Evolutionary conservation across 2,888 invertebrate genomes (phyloP).

Genomic region (Ornithoptera priamus): DNA sequence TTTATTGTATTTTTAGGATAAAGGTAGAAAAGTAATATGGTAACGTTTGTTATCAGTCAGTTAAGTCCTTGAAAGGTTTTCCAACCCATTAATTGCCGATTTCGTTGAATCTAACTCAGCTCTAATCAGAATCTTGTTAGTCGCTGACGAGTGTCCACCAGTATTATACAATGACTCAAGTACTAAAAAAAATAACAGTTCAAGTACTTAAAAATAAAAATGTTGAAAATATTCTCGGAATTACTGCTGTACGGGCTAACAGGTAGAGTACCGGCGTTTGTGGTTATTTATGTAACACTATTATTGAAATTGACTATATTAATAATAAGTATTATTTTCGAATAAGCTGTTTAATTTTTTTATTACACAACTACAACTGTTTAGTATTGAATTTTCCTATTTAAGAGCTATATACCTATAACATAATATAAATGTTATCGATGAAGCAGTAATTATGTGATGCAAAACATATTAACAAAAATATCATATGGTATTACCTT

Average conservation of each 20-base stretch:
- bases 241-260: conserved; percentile 51
- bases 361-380: background rate
- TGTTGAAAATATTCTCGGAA: conserved; percentile 50
- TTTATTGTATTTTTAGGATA: background rate
- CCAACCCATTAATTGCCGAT: background rate
- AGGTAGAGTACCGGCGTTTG: conserved; percentile 61
- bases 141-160: conserved; percentile 36
- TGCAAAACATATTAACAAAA: background rate
- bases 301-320: background rate
- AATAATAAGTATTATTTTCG: background rate
- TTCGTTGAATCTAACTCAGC: background rate
- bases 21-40: background rate
- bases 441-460: background rate
- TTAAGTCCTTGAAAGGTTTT: background rate
- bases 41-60: conserved; percentile 14
- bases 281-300: conserved; percentile 59
- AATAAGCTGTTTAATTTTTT: background rate
- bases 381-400: background rate
- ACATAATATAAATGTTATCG: background rate
- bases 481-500: background rate
- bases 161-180: conserved; percentile 55
- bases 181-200: conserved; percentile 56
- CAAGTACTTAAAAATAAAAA: conserved; percentile 61
- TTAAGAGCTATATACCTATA: background rate
- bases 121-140: conserved; percentile 9